A percentile compares a stretch with the other conserved stretches of the same genome.
phyloP scores from a whole-genome alignment of 2,888 invertebrate genomes.

The Oligia strigilis region DNA sequence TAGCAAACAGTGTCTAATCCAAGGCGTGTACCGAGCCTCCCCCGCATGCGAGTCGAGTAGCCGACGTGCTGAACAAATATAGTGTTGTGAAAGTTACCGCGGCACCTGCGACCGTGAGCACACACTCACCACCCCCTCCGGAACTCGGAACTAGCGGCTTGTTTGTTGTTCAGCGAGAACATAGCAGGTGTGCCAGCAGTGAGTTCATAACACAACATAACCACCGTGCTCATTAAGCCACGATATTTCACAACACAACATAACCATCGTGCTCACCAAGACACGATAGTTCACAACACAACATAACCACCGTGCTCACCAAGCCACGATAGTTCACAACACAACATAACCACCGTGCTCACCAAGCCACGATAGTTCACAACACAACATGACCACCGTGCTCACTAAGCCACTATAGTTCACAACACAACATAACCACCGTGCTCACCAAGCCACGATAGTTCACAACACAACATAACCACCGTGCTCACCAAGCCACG shows the following conservation, averaged over 20 bases:
- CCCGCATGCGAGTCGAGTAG: not conserved
- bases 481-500: no score
- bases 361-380: no score
- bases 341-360: no score
- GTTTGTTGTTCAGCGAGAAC: slow-evolving; percentile 5
- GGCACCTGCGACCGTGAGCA: not conserved
- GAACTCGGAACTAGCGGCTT: not conserved
- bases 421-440: not conserved
- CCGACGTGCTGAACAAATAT: slow-evolving; percentile 17
- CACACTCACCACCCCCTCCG: not conserved
- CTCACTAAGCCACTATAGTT: no score
- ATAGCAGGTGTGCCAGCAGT: not conserved
- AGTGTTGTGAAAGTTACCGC: slow-evolving; percentile 14
- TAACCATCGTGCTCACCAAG: no score
- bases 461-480: not conserved
- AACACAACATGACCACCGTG: no score
- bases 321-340: no score
- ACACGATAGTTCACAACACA: not conserved
- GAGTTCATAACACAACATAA: not conserved
- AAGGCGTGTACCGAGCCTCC: not conserved
- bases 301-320: no score
- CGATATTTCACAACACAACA: no score
- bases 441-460: no score
- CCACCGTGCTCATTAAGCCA: no score
- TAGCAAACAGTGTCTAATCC: not conserved